A percentile compares a stretch with the other conserved stretches of the same genome.
Conservation (phyloP, 2,888 invertebrate species). For the Punctoribates punctum region DNA sequence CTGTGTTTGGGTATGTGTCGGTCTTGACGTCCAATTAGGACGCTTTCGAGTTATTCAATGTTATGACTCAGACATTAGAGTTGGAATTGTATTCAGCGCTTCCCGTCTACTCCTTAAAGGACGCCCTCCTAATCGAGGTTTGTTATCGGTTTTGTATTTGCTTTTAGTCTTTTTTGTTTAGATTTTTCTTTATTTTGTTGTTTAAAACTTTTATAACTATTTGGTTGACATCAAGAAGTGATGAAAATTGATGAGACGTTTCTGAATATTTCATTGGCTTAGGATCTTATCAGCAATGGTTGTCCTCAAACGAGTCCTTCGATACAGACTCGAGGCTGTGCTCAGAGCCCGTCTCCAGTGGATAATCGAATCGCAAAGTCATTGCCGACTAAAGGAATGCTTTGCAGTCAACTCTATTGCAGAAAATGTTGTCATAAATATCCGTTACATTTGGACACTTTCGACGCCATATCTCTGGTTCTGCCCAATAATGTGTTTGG, state of each 20-base stretch:
- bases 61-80: constrained; percentile 80
- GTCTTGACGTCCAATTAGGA: constrained; percentile 60
- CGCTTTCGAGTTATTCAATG: constrained; percentile 86
- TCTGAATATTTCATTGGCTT: constrained; percentile 20
- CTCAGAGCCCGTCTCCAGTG: neutral
- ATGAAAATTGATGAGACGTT: constrained; percentile 23
- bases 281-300: constrained; percentile 19
- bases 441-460: constrained; percentile 83
- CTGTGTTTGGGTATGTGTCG: constrained; percentile 8
- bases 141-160: neutral
- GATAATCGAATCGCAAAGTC: constrained; percentile 48
- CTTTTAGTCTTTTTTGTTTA: neutral
- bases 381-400: constrained; percentile 70
- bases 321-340: constrained; percentile 29
- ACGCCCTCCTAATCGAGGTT: constrained; percentile 40
- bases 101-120: constrained; percentile 34
- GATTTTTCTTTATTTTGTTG: neutral
- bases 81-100: constrained; percentile 63
- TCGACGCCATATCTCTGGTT: constrained; percentile 80
- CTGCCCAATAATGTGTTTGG: constrained; percentile 61
- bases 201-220: constrained; percentile 9
- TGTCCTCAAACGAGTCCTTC: constrained; percentile 20
- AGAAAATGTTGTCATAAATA: constrained; percentile 72
- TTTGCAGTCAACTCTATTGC: constrained; percentile 72
- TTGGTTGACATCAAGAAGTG: neutral